phyloP scores from a whole-genome alignment of 2,797 vertebrate species.

The Linurgus olivaceus region DNA sequence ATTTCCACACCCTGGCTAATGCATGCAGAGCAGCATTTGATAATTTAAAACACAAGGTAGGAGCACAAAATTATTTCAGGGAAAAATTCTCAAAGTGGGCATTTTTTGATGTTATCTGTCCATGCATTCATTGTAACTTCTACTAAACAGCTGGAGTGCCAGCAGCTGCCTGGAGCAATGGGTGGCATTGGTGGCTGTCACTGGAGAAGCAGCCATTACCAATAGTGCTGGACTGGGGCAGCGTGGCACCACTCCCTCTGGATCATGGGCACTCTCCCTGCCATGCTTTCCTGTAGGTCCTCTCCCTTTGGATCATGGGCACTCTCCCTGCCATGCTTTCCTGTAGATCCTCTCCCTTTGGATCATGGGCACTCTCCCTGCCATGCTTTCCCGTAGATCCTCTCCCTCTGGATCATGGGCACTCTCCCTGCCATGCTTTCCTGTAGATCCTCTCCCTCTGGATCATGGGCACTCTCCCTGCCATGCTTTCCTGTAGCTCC shows the following conservation, averaged over 20 bases:
- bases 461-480: too few relatives aligned
- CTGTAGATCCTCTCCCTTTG: background rate
- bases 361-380: background rate
- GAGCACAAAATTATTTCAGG: background rate
- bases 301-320: too few relatives aligned
- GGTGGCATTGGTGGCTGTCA: background rate
- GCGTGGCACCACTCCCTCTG: background rate
- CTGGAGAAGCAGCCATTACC: background rate
- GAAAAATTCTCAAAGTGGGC: background rate
- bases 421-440: background rate
- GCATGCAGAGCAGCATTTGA: background rate
- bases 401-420: background rate
- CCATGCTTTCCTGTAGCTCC: too few relatives aligned
- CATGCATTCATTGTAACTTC: background rate
- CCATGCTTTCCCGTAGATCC: background rate
- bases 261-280: background rate
- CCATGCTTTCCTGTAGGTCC: background rate
- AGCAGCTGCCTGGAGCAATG: slow-evolving; percentile 6
- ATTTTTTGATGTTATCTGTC: background rate
- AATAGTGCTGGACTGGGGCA: background rate
- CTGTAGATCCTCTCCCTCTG: background rate
- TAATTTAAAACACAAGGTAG: slow-evolving; percentile 12
- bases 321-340: background rate
- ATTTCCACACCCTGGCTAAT: slow-evolving; percentile 11
- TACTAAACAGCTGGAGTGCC: background rate